These are phyloP conservation scores for Tortricodes alternella DNA, from an alignment of 2,888 invertebrate species.

Conservation along the genomic window DNA sequence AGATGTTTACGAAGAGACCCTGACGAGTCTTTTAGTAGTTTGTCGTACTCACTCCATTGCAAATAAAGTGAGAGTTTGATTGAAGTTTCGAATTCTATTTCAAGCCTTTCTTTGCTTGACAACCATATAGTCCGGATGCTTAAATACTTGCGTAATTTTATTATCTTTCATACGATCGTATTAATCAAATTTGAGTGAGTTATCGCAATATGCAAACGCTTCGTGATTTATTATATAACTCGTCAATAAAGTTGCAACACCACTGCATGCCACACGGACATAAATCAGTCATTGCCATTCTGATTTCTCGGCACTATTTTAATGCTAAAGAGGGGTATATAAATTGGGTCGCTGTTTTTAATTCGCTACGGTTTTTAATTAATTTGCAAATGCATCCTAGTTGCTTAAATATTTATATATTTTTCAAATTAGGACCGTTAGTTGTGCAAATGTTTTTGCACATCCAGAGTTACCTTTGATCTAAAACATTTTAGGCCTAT, in stretches of 20 bases:
- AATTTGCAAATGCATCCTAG: too few species aligned
- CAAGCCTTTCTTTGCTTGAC: neutral
- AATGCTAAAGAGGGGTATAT: too few species aligned
- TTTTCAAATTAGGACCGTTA: too few species aligned
- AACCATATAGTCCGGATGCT: neutral
- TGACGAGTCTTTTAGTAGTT: neutral
- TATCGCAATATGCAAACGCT: neutral
- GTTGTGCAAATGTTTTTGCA: too few species aligned
- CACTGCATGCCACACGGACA: constrained; percentile 7
- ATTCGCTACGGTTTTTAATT: too few species aligned
- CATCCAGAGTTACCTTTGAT: too few species aligned
- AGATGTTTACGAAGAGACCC: neutral
- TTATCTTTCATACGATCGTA: too few species aligned
- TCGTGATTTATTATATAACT: constrained; percentile 3
- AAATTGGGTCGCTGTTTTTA: too few species aligned
- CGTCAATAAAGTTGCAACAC: constrained; percentile 9
- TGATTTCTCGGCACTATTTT: constrained; percentile 5
- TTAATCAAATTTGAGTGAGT: too few species aligned
- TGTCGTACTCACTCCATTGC: neutral
- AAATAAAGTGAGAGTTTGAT: neutral
- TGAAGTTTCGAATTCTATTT: neutral
- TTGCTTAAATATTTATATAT: too few species aligned
- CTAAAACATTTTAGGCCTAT: neutral
- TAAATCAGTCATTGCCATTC: constrained; percentile 23
- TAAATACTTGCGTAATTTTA: neutral